Conservation (phyloP, 2,797 vertebrate genomes). For the Apogon talboti region DNA sequence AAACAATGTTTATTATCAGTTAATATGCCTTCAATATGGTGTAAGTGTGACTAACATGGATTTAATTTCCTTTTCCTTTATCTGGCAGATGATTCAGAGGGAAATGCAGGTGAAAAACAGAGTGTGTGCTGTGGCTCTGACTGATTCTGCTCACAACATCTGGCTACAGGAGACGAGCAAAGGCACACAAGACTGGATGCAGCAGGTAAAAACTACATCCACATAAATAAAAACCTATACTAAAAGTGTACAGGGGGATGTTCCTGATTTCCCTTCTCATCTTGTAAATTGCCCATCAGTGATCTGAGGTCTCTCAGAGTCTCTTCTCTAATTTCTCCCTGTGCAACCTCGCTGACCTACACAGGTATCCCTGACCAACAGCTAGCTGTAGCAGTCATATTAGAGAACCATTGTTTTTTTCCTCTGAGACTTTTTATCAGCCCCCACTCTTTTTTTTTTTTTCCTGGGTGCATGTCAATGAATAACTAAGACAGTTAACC, state of each 20-base stretch:
- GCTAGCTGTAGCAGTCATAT: slow-evolving; percentile 50
- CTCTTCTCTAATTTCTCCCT: slow-evolving; percentile 37
- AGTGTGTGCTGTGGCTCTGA: slow-evolving; percentile 94
- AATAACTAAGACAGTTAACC: slow-evolving; percentile 73
- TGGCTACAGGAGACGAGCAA: slow-evolving; percentile 97
- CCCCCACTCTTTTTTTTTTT: slow-evolving; percentile 52
- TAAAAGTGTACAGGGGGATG: slow-evolving; percentile 13
- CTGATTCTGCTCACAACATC: slow-evolving; percentile 97
- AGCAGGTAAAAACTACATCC: slow-evolving; percentile 86
- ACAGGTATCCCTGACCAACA: slow-evolving; percentile 46
- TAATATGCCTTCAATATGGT: slow-evolving; percentile 17
- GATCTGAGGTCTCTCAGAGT: slow-evolving; percentile 25
- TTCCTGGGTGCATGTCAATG: slow-evolving; percentile 69
- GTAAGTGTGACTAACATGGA: slow-evolving; percentile 28
- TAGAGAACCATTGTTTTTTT: slow-evolving; percentile 51
- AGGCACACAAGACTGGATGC: slow-evolving; percentile 95
- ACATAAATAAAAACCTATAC: slow-evolving; percentile 6
- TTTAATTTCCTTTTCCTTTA: slow-evolving; percentile 45
- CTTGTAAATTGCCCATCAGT: slow-evolving; percentile 37
- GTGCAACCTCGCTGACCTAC: slow-evolving; percentile 48
- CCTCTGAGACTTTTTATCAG: slow-evolving; percentile 31
- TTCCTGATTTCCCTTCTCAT: slow-evolving; percentile 25
- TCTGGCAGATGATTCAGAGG: slow-evolving; percentile 94
- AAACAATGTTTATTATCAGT: neutral
- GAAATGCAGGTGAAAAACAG: slow-evolving; percentile 92